Conservation (phyloP, 2,113 vertebrate genomes). For the Laticauda colubrina region DNA sequence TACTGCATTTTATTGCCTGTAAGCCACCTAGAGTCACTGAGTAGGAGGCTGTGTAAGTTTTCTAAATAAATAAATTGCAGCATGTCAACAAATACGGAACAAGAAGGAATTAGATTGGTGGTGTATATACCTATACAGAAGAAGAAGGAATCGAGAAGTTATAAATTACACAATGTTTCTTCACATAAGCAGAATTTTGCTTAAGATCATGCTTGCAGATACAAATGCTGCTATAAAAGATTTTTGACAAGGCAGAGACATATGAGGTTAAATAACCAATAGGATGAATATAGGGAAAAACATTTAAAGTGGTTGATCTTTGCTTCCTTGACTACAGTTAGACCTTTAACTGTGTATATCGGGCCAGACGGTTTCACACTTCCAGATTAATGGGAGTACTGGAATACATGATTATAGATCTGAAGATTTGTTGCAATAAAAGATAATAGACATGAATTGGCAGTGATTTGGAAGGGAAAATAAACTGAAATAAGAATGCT, state of each 20-base stretch:
- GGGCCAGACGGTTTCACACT: not conserved
- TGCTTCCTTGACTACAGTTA: not conserved
- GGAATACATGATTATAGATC: not conserved
- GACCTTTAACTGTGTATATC: not conserved
- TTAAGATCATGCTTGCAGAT: not conserved
- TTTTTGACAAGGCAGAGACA: not conserved
- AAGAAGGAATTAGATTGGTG: not conserved
- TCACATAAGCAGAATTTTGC: not conserved
- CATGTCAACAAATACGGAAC: not conserved
- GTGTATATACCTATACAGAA: not conserved
- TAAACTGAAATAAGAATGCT: not conserved
- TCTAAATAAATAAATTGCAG: not conserved
- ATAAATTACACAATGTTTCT: not conserved
- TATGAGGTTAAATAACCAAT: not conserved
- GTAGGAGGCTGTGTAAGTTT: not conserved
- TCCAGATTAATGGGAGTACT: not conserved
- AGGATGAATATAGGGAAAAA: not conserved
- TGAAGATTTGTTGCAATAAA: not conserved
- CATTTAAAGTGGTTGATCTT: not conserved
- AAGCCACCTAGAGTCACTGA: not conserved
- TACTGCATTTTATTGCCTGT: not conserved
- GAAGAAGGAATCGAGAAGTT: not conserved
- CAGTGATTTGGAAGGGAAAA: not conserved
- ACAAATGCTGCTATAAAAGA: not conserved
- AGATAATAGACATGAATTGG: not conserved